Conservation (phyloP, 2,797 vertebrate species). For the Sitta carolinensis region DNA sequence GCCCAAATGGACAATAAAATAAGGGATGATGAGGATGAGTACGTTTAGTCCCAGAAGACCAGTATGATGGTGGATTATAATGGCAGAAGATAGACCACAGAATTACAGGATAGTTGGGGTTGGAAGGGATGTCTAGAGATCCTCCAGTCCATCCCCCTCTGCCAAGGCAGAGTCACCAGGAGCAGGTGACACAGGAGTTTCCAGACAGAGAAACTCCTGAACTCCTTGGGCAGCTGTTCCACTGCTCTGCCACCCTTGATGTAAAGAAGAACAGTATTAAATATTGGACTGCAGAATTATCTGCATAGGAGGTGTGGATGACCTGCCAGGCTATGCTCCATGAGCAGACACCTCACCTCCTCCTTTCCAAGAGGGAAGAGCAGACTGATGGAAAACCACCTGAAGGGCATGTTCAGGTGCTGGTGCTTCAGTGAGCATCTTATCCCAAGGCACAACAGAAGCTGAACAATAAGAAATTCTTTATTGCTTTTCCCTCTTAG, state of each 20-base stretch:
- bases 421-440: neutral
- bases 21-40: neutral
- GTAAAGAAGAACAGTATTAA: neutral
- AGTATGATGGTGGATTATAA: neutral
- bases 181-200: neutral
- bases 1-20: neutral
- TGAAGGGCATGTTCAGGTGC: neutral
- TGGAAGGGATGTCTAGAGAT: neutral
- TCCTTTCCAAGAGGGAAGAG: neutral
- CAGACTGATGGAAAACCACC: neutral
- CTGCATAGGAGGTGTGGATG: fast-evolving
- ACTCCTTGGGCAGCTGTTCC: neutral
- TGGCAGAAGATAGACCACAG: neutral
- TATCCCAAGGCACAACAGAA: neutral
- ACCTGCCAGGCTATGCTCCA: neutral
- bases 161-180: neutral
- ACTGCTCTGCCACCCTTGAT: neutral
- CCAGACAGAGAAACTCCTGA: neutral
- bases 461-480: neutral
- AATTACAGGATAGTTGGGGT: no score
- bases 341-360: neutral
- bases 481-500: neutral
- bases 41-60: neutral
- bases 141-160: neutral
- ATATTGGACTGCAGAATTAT: neutral